Evolutionary conservation across 2,888 invertebrate species (phyloP).

Genomic region (Andrena hattorfiana): DNA sequence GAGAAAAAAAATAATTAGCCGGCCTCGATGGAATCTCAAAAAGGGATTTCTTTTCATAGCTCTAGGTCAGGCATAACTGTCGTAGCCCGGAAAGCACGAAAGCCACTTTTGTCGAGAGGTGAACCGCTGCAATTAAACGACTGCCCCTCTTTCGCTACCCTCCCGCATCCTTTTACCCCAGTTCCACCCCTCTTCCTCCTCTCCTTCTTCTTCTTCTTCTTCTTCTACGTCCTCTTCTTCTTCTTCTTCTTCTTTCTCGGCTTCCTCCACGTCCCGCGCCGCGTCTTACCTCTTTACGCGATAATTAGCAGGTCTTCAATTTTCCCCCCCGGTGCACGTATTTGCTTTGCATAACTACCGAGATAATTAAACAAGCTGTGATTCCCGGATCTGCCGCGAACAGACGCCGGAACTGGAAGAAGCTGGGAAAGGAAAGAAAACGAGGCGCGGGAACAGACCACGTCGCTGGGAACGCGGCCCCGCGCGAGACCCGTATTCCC

Average conservation of each 20-base stretch:
- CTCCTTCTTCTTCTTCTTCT: constrained; percentile 9
- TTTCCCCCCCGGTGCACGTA: constrained; percentile 69
- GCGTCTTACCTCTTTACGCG: constrained; percentile 66
- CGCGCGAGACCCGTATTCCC: constrained; percentile 8
- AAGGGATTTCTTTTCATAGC: constrained; percentile 49
- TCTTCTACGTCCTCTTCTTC: constrained; percentile 15
- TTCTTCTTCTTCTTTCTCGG: constrained; percentile 1
- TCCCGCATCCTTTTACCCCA: constrained; percentile 27
- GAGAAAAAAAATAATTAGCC: constrained; percentile 59
- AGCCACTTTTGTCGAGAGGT: constrained; percentile 67
- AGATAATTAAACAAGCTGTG: constrained; percentile 77
- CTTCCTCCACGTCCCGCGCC: constrained; percentile 14
- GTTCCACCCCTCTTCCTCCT: constrained; percentile 1
- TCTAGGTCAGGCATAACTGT: constrained; percentile 54
- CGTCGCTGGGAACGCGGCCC: constrained; percentile 20
- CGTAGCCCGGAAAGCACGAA: constrained; percentile 59
- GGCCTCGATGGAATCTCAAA: constrained; percentile 55
- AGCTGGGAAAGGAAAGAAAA: constrained; percentile 7
- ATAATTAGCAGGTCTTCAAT: constrained; percentile 78
- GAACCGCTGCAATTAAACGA: constrained; percentile 73
- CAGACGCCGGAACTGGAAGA: constrained; percentile 39
- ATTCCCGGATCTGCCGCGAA: constrained; percentile 59
- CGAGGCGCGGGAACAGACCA: background rate
- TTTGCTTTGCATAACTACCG: constrained; percentile 75
- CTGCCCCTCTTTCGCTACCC: constrained; percentile 45